Percentiles rank a stretch among this genome's conserved stretches.
Conservation (phyloP, 2,113 vertebrate species). For the Eudyptes chrysolophus region DNA sequence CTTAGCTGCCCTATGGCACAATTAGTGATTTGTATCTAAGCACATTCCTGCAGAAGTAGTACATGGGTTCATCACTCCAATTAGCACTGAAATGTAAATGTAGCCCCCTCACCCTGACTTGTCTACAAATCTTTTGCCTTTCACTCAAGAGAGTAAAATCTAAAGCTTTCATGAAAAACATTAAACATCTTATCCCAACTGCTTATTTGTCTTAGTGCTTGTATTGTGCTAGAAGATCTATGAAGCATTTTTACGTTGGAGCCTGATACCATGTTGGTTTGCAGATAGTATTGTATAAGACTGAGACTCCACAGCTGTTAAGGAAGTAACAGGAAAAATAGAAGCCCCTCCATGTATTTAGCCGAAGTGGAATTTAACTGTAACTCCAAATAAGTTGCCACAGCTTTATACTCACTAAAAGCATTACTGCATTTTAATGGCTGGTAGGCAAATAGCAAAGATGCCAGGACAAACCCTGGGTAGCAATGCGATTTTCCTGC, state of each 20-base stretch:
- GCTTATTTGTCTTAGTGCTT: background rate
- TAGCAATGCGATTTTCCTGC: background rate
- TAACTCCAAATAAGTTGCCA: background rate
- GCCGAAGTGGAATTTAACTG: background rate
- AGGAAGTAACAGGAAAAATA: background rate
- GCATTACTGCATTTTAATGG: background rate
- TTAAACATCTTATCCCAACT: background rate
- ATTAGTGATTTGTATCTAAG: background rate
- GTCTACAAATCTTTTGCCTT: background rate
- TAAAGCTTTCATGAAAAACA: background rate
- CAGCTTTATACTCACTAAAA: background rate
- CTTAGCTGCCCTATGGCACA: background rate
- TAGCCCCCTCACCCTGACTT: background rate
- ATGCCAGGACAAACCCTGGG: background rate
- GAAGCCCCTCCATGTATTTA: background rate
- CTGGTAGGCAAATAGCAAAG: background rate
- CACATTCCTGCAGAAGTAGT: background rate
- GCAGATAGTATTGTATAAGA: background rate
- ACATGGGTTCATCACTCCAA: background rate
- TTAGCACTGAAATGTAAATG: background rate
- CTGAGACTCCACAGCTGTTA: background rate
- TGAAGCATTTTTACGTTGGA: background rate
- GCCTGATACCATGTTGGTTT: background rate
- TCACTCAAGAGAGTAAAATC: background rate
- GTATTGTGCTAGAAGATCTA: background rate